Evolutionary conservation across 2,113 vertebrate species (phyloP).

Genomic region (Malurus cyaneus): DNA sequence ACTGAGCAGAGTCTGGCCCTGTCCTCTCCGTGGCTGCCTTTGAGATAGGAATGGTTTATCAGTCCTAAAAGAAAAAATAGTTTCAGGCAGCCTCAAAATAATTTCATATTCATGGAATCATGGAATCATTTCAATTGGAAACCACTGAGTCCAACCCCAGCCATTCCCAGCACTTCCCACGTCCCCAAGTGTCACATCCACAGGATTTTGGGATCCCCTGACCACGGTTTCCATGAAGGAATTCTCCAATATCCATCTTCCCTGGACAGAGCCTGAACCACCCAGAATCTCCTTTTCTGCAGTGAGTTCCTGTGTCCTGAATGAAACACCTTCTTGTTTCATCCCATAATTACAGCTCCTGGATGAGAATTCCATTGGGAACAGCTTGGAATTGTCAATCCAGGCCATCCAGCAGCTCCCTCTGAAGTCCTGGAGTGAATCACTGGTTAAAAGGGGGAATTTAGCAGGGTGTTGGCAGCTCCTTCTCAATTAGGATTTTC

Average conservation of each 20-base stretch:
- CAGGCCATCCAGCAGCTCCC: not conserved
- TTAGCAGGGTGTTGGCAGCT: not conserved
- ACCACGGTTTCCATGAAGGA: rapidly evolving
- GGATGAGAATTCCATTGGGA: not conserved
- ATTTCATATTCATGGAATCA: not conserved
- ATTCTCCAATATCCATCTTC: not conserved
- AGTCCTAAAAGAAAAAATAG: too few relatives aligned
- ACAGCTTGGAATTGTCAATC: not conserved
- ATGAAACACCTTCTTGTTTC: not conserved
- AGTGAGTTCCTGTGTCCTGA: not conserved
- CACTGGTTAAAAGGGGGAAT: not conserved
- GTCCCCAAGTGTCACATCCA: not conserved
- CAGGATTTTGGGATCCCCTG: not conserved
- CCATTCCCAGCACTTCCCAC: not conserved
- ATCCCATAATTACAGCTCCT: not conserved
- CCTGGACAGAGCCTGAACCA: not conserved
- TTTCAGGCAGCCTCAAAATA: not conserved
- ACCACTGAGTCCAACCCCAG: not conserved
- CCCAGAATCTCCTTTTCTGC: not conserved
- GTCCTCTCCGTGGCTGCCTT: not conserved
- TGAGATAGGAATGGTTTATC: too few relatives aligned
- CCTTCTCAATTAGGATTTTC: not conserved
- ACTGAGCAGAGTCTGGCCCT: rapidly evolving
- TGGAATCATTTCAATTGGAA: not conserved
- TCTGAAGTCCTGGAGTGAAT: not conserved